Base-by-base conservation (phyloP, 2,797 vertebrate genomes). In the Pipistrellus nathusii region DNA sequence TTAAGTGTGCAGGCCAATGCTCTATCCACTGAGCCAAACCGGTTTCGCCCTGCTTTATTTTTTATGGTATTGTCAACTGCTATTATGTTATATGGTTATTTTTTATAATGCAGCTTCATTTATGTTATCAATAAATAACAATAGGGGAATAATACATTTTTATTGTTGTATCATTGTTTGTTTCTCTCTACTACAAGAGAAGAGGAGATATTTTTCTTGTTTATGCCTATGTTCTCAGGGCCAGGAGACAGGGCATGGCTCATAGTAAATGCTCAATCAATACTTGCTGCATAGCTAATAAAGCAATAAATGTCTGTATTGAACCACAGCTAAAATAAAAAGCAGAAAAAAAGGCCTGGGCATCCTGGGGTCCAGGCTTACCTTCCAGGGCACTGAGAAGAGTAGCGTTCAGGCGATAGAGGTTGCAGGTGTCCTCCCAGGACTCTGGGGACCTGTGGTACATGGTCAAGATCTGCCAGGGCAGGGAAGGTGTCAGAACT, bases 401-500 rank as follows among this genome's bases (percentile, higher is more conserved):
- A 23, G 71, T 92, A 80, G 88, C 94, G 12, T 88, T 87, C 41
- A 96, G 93, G 23, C 30, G 44, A 73, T 68, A 95, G 6, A 75
- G 32, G 44, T 91, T 62, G 48, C 96, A 97, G 0, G 62, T 59
- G 35, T 5, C 30, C 27, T 96, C 41, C 71, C 59, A 32, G 12
- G 76, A 66, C 59, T 94, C 94, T 1, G 76, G 62, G 17, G 85
- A 87, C 27, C 57, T 81, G 51, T 84, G 51, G 53, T 94, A 93
- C 66, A 78, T 55, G 32, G 95, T 97, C 85, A 97, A 90, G 38
- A 96, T 82, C 96, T 96, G 41, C 30, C 1, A 5, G 59, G 82
- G 25, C 9, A 44, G 48, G 41, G 30, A 44, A 68, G 17, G 3
- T 25, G 15, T 85, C 51, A 71, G 53, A 76, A 17, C n/a, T 2